Evolutionary conservation across 2,113 vertebrate species (phyloP), one percentile per base, ranked within the genome.

Genomic region (Sakesphorus luctuosus): DNA sequence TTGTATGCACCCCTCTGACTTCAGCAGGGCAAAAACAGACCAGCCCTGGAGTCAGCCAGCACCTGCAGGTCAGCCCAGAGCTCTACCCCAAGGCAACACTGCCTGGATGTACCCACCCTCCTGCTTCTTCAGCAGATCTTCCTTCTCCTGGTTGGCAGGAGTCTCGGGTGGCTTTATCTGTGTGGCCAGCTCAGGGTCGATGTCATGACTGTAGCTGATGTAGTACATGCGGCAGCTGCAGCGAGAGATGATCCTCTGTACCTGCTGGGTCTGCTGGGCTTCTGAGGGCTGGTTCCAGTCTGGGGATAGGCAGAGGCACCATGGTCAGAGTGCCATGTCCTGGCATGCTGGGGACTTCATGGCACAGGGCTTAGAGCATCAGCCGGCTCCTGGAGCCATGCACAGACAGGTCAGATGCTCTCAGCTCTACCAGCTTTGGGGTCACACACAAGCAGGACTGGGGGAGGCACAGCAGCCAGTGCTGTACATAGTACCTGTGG

Each of bases 151-250:
- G 93, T 98, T 97, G 84, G 98, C 98, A 3, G 98, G 98, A 50
- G 98, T 97, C 93, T 99, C 98, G 0, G 99, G 99, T 9, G 99
- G 99, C 96, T 99, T 99, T 97, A 99, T 99, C 97, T 99, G 99
- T 0, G 99, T 99, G 95, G 99, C 99, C 90, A 99, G 97, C 94
- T 99, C 99, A 0, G 99, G 99, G 98, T 99, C 98, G 35, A 99
- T 99, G 95, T 99, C 99, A 6, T 99, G 99, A 96, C 99, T 99
- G 97, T 99, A 99, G 95, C 99, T 99, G 97, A 99, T 99, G 97
- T 99, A 99, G 96, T 99, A 99, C 99, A 99, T 99, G 88, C 99
- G 98, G 96, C 99, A 99, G 96, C 98, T 99, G 97, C 99, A 99
- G 69, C 99, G 99, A 1, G 99, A 99, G 97, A 99, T 99, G 95